Base-by-base conservation (phyloP, 2,888 invertebrate species). In the Antitype chi region DNA sequence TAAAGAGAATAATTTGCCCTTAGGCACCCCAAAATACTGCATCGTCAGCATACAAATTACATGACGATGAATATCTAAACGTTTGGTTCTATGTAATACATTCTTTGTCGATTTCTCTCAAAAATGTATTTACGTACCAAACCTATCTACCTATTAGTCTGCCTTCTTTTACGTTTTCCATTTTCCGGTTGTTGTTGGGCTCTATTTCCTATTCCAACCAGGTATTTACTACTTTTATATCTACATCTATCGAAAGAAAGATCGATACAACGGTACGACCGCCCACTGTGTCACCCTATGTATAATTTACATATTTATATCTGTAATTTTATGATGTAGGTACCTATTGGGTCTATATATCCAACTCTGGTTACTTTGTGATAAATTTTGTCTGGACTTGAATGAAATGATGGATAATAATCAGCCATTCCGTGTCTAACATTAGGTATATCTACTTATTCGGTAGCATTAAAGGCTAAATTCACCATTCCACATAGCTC, bases 11-110 rank as follows among this genome's bases (percentile, higher is more conserved):
- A 60, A 32, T 43, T 60, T 64, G 43, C 53, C 25, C 53, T 47
- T 6, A 28, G 15, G 15, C 28, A 15, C 0, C 15, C 60, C n/a
- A 32, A 52, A 52, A 47, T 53, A 64, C 47, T 17, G 60, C 80
- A 32, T 0, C 53, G 55, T 82, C 80, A 82, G 28, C 47, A n/a
- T 68, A 70, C 59, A 68, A 70, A 82, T 70, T 80, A 59, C 67
- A 70, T 47, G 80, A 57, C 74, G 9, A 43, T 55, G 59, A 49
- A 38, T 17, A 55, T 49, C 23, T 55, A 60, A 68, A 64, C 25
- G 55, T 38, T 28, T 32, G 17, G 32, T 43, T 52, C 9, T 52
- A 57, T 13, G 9, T 57, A 63, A 52, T 0, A 81, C 8, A 57
- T 68, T 68, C 25, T 63, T 75, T 38, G 38, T 20, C 20, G 63